Evolutionary conservation across 2,888 invertebrate genomes (phyloP), one percentile per base, ranked within the genome.

Genomic region (Temnothorax ravouxi): DNA sequence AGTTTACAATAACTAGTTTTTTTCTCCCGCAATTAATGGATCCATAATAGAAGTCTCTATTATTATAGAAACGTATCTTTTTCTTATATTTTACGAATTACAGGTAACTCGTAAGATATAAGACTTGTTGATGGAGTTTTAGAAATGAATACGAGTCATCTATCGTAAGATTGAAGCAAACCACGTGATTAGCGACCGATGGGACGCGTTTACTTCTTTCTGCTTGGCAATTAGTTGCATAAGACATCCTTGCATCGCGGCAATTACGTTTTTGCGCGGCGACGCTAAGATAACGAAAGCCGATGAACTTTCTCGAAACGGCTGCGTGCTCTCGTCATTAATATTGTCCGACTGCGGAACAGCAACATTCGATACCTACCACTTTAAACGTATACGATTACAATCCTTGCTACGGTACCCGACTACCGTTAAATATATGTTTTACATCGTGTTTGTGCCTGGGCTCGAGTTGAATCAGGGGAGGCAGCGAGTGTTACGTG

Each of bases 381-480:
- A 89, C 88, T 89, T 89, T 87, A 81, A 84, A 85, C 90, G 90
- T 90, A 86, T 89, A 87, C 87, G 89, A 89, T 89, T 89, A 89
- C 89, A 88, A 89, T 89, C 89, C 88, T 83, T 85, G 87, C 85
- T 90, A 90, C 90, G 90, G 89, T 89, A 90, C 90, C 72, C 83
- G 89, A 89, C 89, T 89, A 89, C 89, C 90, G 89, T 89, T 90
- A 89, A 89, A 90, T 89, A 90, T 88, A 89, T 88, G 87, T 89
- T 90, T 89, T 90, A 89, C 89, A 88, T 67, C 84, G 84, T 87
- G 89, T 88, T 88, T 84, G 66, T 50, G 74, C 69, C 38, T 44
- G 72, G 75, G 69, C 80, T 69, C 61, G 77, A 80, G 69, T 72
- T 29, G 62, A 84, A 87, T 84, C 56, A 79, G 80, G 84, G 84